These are phyloP conservation scores for Clavelina lepadiformis DNA, from an alignment of 23 tunicate species.

Conservation along the genomic window DNA sequence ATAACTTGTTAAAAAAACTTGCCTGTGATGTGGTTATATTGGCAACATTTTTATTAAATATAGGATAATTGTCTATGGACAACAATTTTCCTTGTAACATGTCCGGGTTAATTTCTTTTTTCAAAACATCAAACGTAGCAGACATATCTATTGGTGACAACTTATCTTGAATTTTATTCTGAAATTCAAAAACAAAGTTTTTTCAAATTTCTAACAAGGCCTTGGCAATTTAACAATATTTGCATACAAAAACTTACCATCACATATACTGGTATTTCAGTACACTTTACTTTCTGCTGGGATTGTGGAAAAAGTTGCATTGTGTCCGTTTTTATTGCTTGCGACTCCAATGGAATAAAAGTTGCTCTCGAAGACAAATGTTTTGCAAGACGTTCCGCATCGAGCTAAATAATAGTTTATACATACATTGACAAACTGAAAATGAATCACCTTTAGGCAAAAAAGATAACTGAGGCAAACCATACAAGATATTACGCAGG, in stretches of 20 bases:
- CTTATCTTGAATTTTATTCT: constrained; percentile 78
- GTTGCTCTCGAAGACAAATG: constrained; percentile 43
- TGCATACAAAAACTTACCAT: constrained; percentile 7
- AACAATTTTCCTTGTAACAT: constrained; percentile 6
- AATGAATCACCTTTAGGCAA: too few relatives aligned
- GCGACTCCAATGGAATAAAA: constrained; percentile 22
- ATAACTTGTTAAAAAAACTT: too few relatives aligned
- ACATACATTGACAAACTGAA: not conserved
- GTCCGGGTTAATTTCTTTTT: constrained; percentile 3
- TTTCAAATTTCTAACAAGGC: too few relatives aligned
- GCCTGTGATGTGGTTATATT: constrained; percentile 13
- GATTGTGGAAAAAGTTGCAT: constrained; percentile 49
- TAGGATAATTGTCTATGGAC: constrained; percentile 33
- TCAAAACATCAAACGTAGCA: constrained; percentile 25
- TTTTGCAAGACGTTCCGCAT: constrained; percentile 21
- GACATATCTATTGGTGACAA: constrained; percentile 66
- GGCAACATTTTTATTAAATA: constrained; percentile 44
- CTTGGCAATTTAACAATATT: too few relatives aligned
- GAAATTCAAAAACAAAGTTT: too few relatives aligned
- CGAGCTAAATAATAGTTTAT: constrained; percentile 14
- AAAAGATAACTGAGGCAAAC: too few relatives aligned
- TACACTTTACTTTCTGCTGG: constrained; percentile 7
- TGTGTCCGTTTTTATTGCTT: not conserved
- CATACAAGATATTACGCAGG: too few relatives aligned
- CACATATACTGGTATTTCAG: constrained; percentile 24